Evolutionary conservation across 2,113 vertebrate genomes (phyloP).

Genomic region (Corythaixoides concolor): DNA sequence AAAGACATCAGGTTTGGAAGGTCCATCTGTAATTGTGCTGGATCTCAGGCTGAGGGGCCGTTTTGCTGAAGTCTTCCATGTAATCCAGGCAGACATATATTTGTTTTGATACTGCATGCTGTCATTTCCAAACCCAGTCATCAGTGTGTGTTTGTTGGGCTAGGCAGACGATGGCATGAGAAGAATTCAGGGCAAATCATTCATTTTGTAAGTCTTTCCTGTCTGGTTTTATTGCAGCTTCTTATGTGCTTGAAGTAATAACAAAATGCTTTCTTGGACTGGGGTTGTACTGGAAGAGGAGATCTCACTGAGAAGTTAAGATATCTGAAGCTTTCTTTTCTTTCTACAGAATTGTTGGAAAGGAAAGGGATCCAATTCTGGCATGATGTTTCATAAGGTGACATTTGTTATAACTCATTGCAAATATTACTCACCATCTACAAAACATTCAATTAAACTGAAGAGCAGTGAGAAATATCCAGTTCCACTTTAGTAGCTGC

Average conservation of each 20-base stretch:
- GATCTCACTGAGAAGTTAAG: not conserved
- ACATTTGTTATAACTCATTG: conserved; percentile 55
- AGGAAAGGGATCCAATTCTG: not conserved
- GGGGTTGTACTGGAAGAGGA: not conserved
- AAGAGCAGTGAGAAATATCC: conserved; percentile 28
- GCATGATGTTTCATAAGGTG: conserved; percentile 17
- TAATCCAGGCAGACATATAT: not conserved
- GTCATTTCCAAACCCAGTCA: not conserved
- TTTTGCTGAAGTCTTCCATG: not conserved
- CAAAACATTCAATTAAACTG: conserved; percentile 40
- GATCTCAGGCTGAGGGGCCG: not conserved
- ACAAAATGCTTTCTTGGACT: not conserved
- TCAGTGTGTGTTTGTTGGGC: not conserved
- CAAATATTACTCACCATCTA: conserved; percentile 48
- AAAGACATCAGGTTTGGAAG: not conserved
- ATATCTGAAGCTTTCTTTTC: not conserved
- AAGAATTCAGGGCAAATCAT: not conserved
- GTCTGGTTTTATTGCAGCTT: not conserved
- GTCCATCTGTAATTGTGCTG: not conserved
- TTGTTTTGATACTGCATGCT: not conserved
- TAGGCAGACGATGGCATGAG: not conserved
- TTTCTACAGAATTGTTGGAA: not conserved
- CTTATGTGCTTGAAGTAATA: not conserved
- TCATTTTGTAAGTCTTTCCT: not conserved
- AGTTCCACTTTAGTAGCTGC: not conserved